Conservation (phyloP, 2,797 vertebrate species). For the Holocentrus rufus region DNA sequence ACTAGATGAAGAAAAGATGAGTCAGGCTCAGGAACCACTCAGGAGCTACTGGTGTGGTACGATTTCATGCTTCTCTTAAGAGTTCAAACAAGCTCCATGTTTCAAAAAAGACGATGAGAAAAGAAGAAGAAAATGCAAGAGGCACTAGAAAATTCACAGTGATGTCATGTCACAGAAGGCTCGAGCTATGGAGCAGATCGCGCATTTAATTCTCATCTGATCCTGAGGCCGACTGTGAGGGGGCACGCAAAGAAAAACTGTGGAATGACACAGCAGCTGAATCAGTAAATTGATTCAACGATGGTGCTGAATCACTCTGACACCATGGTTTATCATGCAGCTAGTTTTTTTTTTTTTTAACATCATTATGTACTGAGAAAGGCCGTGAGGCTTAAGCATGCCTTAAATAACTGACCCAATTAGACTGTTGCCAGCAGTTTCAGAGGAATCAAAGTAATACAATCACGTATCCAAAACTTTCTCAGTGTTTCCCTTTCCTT, state of each 20-base stretch:
- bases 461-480: background rate
- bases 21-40: conserved; percentile 21
- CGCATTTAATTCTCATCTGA: conserved; percentile 2
- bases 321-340: background rate
- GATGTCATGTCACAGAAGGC: conserved; percentile 34
- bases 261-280: no score
- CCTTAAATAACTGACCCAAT: conserved; percentile 20
- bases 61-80: background rate
- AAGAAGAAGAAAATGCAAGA: conserved; percentile 2
- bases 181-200: background rate
- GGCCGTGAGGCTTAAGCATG: conserved; percentile 8
- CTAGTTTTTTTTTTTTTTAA: background rate
- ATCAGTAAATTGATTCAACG: no score
- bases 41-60: conserved; percentile 20
- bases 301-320: background rate
- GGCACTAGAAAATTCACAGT: conserved; percentile 75
- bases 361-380: conserved; percentile 3
- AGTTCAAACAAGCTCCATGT: background rate
- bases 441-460: conserved; percentile 8
- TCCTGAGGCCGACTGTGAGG: conserved; percentile 16
- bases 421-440: background rate
- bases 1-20: conserved; percentile 48
- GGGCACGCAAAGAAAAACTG: background rate
- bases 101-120: background rate
- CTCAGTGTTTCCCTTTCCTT: background rate